These are phyloP conservation scores for Taurulus bubalis DNA, from an alignment of 2,113 vertebrate genomes.

Conservation along the genomic window DNA sequence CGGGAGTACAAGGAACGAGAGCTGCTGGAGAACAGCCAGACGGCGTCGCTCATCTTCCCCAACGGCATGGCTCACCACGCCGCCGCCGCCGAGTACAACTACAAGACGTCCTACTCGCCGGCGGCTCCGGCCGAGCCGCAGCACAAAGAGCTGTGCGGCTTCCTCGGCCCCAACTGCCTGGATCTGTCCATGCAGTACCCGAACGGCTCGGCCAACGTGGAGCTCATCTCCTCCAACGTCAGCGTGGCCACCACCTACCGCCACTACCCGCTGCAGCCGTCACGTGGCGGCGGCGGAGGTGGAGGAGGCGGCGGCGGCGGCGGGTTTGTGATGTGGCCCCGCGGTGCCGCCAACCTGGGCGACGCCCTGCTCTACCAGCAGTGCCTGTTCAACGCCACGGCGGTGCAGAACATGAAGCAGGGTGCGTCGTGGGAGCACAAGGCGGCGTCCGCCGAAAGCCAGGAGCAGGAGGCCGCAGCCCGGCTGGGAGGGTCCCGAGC, in stretches of 20 bases:
- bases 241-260: constrained; percentile 96
- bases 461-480: constrained; percentile 81
- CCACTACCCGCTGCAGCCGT: constrained; percentile 90
- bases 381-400: constrained; percentile 90
- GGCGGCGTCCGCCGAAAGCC: constrained; percentile 79
- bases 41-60: constrained; percentile 88
- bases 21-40: constrained; percentile 91
- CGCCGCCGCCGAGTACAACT: constrained; percentile 88
- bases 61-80: constrained; percentile 85
- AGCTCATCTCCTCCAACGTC: constrained; percentile 96
- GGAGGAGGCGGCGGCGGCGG: constrained; percentile 27
- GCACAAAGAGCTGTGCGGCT: constrained; percentile 90
- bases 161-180: constrained; percentile 88
- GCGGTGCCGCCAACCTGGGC: constrained; percentile 85
- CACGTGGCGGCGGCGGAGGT: constrained; percentile 43
- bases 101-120: constrained; percentile 88
- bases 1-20: constrained; percentile 97
- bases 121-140: constrained; percentile 78
- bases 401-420: constrained; percentile 91
- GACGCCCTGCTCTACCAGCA: constrained; percentile 96
- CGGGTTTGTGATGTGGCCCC: constrained; percentile 93
- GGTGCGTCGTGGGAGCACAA: constrained; percentile 90
- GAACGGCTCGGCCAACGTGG: constrained; percentile 84
- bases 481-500: constrained; percentile 87
- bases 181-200: constrained; percentile 93